These are phyloP conservation scores for Limnephilus auricula DNA, from an alignment of 2,888 invertebrate genomes.

Conservation along the genomic window DNA sequence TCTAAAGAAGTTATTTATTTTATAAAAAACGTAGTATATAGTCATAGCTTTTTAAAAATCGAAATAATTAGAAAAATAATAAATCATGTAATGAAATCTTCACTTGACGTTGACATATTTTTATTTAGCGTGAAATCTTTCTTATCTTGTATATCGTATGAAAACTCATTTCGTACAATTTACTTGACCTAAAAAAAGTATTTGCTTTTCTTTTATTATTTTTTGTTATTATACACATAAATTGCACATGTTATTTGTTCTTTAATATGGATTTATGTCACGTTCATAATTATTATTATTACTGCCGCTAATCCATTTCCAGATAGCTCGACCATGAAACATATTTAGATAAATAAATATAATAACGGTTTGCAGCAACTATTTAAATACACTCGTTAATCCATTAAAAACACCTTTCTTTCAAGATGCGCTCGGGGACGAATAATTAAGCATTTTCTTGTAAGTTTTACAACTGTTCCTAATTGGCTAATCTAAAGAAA, in stretches of 20 bases:
- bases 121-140: not conserved
- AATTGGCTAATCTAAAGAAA: not conserved
- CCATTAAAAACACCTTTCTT: not conserved
- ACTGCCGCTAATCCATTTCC: not conserved
- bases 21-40: too few relatives aligned
- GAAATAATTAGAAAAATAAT: not conserved
- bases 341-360: not conserved
- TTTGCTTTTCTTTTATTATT: conserved; percentile 19
- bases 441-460: not conserved
- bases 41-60: not conserved
- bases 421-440: not conserved
- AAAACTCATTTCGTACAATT: not conserved
- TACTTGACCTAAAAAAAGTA: conserved; percentile 28
- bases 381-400: not conserved
- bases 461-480: not conserved
- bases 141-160: not conserved
- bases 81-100: not conserved
- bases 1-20: not conserved
- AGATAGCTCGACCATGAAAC: conserved; percentile 14
- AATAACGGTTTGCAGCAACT: not conserved
- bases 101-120: not conserved
- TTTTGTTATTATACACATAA: not conserved
- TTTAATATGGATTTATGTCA: not conserved
- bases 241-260: not conserved
- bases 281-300: not conserved